phyloP scores from a whole-genome alignment of 1,140 invertebrate species.

The Bradysia coprophila region DNA sequence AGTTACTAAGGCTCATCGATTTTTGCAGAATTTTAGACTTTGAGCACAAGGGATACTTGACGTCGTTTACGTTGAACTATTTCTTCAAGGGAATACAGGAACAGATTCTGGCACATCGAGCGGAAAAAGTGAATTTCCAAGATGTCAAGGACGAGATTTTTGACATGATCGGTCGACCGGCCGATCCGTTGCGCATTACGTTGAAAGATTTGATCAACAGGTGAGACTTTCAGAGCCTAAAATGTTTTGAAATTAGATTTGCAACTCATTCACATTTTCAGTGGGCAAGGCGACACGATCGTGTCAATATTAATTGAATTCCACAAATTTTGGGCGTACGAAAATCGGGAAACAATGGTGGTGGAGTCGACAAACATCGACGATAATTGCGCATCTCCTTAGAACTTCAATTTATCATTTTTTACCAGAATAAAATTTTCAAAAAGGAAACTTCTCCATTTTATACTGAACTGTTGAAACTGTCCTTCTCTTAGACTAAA shows the following conservation, averaged over 20 bases:
- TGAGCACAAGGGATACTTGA: constrained; percentile 69
- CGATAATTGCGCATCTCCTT: too few relatives aligned
- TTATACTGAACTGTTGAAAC: too few relatives aligned
- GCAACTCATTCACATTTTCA: too few relatives aligned
- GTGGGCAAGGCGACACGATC: constrained; percentile 84
- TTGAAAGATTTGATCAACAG: constrained; percentile 55
- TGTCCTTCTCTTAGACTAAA: too few relatives aligned
- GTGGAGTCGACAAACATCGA: constrained; percentile 38
- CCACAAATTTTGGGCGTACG: constrained; percentile 92
- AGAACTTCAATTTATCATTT: too few relatives aligned
- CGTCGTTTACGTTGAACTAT: constrained; percentile 79
- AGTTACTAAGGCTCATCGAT: too few relatives aligned
- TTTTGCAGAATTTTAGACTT: constrained; percentile 86
- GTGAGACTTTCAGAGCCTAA: constrained; percentile 6
- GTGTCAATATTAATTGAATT: constrained; percentile 89
- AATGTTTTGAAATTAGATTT: background rate
- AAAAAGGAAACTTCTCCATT: too few relatives aligned
- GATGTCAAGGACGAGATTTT: constrained; percentile 96
- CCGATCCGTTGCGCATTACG: constrained; percentile 68
- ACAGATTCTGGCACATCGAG: constrained; percentile 65
- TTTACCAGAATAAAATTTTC: too few relatives aligned
- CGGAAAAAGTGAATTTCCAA: constrained; percentile 75
- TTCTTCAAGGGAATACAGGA: constrained; percentile 90
- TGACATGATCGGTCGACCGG: constrained; percentile 92
- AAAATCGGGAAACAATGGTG: constrained; percentile 68